Percentiles rank a stretch among this genome's conserved stretches.
These are phyloP conservation scores for Falco punctatus DNA, from an alignment of 2,113 vertebrate species.

Conservation along the genomic window DNA sequence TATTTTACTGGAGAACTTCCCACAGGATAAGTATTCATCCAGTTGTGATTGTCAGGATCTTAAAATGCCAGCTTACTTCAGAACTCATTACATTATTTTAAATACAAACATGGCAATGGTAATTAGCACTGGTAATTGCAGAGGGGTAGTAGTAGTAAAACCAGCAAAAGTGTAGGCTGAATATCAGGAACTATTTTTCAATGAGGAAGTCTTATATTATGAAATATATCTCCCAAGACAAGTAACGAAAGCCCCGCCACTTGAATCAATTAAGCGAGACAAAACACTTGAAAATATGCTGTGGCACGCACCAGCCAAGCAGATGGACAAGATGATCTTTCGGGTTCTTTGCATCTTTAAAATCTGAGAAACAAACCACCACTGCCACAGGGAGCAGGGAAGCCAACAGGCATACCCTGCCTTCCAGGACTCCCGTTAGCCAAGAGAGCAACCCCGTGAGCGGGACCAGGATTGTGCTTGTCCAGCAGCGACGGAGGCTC, in stretches of 20 bases:
- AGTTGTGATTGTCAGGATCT: neutral
- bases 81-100: neutral
- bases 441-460: neutral
- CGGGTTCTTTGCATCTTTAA: neutral
- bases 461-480: rapidly evolving
- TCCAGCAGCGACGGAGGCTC: rapidly evolving
- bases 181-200: neutral
- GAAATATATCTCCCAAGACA: neutral
- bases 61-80: neutral
- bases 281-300: neutral
- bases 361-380: neutral
- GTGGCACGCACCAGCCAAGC: neutral
- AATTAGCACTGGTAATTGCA: neutral
- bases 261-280: neutral
- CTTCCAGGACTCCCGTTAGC: neutral
- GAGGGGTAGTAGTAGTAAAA: neutral
- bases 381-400: rapidly evolving
- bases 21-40: neutral
- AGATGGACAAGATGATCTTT: neutral
- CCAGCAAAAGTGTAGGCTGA: neutral
- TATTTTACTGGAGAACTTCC: neutral
- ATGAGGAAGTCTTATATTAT: neutral
- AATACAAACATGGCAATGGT: neutral
- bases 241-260: neutral
- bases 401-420: neutral